Percentiles rank a stretch among this genome's conserved stretches.
Conservation (phyloP, 1,140 invertebrate genomes). For the Zeugodacus cucurbitae region DNA sequence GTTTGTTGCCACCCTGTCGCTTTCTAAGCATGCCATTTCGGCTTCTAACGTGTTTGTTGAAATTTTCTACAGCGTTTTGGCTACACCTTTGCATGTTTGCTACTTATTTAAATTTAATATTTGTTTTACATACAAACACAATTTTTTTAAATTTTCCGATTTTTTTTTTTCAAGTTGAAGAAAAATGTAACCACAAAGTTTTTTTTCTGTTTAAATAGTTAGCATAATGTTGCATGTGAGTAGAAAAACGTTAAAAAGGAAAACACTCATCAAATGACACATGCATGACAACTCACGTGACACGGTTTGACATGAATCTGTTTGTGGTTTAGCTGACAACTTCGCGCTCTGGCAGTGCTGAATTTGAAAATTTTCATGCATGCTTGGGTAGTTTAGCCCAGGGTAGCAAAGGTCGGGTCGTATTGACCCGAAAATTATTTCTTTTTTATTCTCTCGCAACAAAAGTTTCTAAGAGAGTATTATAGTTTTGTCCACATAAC, state of each 20-base stretch:
- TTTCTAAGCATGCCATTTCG: neutral
- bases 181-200: neutral
- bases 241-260: constrained; percentile 7
- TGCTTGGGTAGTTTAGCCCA: neutral
- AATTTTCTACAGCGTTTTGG: neutral
- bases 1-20: neutral
- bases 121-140: neutral
- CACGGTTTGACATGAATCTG: constrained; percentile 7
- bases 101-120: neutral
- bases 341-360: neutral
- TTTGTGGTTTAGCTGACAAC: neutral
- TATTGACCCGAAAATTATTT: neutral
- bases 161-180: neutral
- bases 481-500: no score
- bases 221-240: constrained; percentile 15
- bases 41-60: neutral
- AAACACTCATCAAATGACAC: constrained; percentile 45
- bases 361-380: neutral
- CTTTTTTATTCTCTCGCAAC: no score
- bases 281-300: constrained; percentile 36
- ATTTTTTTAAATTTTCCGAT: neutral
- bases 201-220: constrained; percentile 31
- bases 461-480: no score
- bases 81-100: neutral
- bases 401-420: neutral